These are phyloP conservation scores for Paragorgia papillata DNA, from an alignment of 92 coral and sea anemone genomes.

Conservation along the genomic window DNA sequence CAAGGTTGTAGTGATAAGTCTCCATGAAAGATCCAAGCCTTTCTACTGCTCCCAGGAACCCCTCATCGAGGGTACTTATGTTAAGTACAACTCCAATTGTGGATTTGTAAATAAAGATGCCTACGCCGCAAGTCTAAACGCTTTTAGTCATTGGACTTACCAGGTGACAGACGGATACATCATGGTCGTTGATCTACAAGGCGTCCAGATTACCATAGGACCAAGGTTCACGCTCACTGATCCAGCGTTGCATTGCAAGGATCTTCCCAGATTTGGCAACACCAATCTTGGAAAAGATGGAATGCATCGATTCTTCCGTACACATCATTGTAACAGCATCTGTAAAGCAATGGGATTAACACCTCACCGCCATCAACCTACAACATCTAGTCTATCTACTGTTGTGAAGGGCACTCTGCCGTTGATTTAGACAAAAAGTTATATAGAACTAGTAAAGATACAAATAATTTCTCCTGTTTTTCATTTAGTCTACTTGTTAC, in stretches of 20 bases:
- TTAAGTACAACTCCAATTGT: conserved; percentile 36
- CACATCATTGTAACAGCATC: conserved; percentile 45
- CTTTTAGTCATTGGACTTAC: conserved; percentile 49
- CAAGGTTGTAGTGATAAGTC: conserved; percentile 39
- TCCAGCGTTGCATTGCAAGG: conserved; percentile 42
- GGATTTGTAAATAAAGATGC: conserved; percentile 41
- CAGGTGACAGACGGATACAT: conserved; percentile 31
- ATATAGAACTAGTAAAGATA: neutral
- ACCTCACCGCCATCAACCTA: conserved; percentile 32
- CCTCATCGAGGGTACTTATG: conserved; percentile 41
- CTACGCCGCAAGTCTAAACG: conserved; percentile 43
- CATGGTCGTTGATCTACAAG: conserved; percentile 44
- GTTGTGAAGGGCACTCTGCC: neutral
- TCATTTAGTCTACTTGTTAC: no score
- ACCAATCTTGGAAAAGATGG: conserved; percentile 35
- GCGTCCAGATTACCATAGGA: conserved; percentile 22
- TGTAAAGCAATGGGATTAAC: conserved; percentile 35
- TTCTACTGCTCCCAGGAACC: conserved; percentile 45
- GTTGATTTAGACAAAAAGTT: neutral
- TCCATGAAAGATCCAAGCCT: conserved; percentile 30
- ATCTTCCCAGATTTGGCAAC: conserved; percentile 39
- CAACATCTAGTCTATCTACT: neutral
- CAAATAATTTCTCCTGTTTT: no score
- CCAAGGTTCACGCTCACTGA: conserved; percentile 36
- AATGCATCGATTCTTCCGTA: conserved; percentile 45